Evolutionary conservation across 1,140 invertebrate genomes (phyloP).

Genomic region (Drosophila rhopaloa): DNA sequence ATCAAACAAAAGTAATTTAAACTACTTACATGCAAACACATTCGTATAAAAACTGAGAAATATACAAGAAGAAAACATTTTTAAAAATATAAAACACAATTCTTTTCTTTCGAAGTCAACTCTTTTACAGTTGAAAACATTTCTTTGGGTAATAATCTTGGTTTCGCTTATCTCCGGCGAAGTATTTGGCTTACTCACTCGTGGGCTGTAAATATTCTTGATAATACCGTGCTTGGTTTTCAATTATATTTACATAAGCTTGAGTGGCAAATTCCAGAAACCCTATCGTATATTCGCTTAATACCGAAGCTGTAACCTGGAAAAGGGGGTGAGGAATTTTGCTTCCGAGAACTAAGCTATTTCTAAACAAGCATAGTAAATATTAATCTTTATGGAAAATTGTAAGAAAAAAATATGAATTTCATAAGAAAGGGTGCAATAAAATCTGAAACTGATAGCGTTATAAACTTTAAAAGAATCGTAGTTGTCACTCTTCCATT

Average conservation of each 20-base stretch:
- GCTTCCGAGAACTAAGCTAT: not conserved
- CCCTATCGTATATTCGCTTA: slow-evolving; percentile 15
- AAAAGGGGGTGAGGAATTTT: not conserved
- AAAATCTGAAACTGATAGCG: too few species aligned
- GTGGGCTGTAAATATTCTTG: slow-evolving; percentile 11
- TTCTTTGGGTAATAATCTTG: not conserved
- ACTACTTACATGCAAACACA: slow-evolving; percentile 38
- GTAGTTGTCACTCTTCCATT: not conserved
- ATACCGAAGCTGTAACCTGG: not conserved
- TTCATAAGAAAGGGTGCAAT: too few species aligned
- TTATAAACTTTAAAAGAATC: too few species aligned
- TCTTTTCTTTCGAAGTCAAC: slow-evolving; percentile 24
- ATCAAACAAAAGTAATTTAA: slow-evolving; percentile 40
- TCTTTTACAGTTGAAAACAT: not conserved
- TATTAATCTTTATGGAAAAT: not conserved
- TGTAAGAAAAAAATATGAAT: not conserved
- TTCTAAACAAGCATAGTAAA: not conserved
- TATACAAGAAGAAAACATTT: slow-evolving; percentile 52
- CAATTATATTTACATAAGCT: slow-evolving; percentile 38
- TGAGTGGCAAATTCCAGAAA: not conserved
- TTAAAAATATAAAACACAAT: slow-evolving; percentile 40
- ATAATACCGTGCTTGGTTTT: slow-evolving; percentile 19
- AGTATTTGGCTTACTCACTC: slow-evolving; percentile 2
- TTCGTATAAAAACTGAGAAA: slow-evolving; percentile 46
- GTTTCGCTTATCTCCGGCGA: not conserved